Conservation (phyloP, 2,888 invertebrate genomes). For the Campoletis raptor region DNA sequence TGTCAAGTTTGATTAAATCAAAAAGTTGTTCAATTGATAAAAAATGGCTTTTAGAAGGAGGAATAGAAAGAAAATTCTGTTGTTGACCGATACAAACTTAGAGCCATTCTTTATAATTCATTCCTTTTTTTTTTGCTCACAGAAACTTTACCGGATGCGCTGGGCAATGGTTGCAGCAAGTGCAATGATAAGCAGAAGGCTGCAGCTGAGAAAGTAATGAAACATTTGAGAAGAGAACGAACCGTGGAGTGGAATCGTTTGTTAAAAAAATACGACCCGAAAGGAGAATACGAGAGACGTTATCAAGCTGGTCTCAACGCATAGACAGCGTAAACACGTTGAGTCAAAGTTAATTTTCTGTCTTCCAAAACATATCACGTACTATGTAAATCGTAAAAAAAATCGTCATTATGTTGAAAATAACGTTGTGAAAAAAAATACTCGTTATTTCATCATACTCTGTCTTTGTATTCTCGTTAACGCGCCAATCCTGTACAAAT, state of each 20-base stretch:
- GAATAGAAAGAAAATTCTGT: not conserved
- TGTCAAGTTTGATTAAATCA: not conserved
- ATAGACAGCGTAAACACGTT: slow-evolving; percentile 12
- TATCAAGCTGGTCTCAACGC: slow-evolving; percentile 81
- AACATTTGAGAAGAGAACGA: slow-evolving; percentile 88
- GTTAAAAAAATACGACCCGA: slow-evolving; percentile 89
- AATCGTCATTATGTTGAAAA: not conserved
- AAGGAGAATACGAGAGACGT: slow-evolving; percentile 87
- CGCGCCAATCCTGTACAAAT: slow-evolving; percentile 30
- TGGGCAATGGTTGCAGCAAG: slow-evolving; percentile 88
- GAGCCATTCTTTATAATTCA: not conserved
- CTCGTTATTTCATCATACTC: slow-evolving; percentile 1
- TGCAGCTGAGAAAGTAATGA: slow-evolving; percentile 89
- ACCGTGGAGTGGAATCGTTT: slow-evolving; percentile 89
- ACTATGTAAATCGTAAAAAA: not conserved
- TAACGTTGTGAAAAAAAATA: slow-evolving; percentile 5
- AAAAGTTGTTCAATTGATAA: not conserved
- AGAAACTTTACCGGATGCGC: slow-evolving; percentile 91
- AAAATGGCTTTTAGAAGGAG: not conserved
- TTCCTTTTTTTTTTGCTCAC: slow-evolving; percentile 70
- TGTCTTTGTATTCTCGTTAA: slow-evolving; percentile 37
- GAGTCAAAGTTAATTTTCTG: not conserved
- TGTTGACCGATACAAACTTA: not conserved
- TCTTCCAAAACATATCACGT: not conserved
- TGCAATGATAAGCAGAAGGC: slow-evolving; percentile 89